Evolutionary conservation across 2,113 vertebrate genomes (phyloP).

Genomic region (Pygathrix nemaeus): DNA sequence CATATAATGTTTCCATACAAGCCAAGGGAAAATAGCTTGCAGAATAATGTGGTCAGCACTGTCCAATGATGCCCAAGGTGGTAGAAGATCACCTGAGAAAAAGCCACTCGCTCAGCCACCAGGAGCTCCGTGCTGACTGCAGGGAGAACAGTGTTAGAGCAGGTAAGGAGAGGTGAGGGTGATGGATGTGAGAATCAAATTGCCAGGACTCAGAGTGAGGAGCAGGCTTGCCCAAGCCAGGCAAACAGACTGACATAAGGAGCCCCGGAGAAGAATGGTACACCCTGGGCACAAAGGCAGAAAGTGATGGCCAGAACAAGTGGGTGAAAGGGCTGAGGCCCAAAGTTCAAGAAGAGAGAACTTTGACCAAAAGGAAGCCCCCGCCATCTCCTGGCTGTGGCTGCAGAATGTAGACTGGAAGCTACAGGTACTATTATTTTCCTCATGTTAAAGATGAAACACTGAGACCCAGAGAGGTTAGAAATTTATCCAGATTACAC

Average conservation of each 20-base stretch:
- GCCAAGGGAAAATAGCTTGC: constrained; percentile 5
- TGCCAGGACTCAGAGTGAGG: not conserved
- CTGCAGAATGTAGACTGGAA: not conserved
- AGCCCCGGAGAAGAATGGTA: not conserved
- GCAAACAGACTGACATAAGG: not conserved
- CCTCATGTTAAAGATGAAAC: constrained; percentile 46
- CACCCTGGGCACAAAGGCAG: not conserved
- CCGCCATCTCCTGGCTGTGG: not conserved
- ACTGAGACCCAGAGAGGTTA: not conserved
- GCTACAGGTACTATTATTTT: not conserved
- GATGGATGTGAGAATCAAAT: not conserved
- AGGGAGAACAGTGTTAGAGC: not conserved
- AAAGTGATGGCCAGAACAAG: not conserved
- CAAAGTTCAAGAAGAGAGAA: not conserved
- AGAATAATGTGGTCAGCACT: not conserved
- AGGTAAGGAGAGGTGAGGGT: not conserved
- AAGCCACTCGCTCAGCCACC: not conserved
- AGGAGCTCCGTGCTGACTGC: not conserved
- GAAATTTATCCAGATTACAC: constrained; percentile 6
- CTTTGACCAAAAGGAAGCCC: not conserved
- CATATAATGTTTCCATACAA: not conserved
- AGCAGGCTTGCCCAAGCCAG: not conserved
- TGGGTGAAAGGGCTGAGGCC: not conserved
- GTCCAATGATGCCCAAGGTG: not conserved
- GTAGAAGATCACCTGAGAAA: not conserved